Conservation (phyloP, 2,113 vertebrate species). For the Eurypyga helias region DNA sequence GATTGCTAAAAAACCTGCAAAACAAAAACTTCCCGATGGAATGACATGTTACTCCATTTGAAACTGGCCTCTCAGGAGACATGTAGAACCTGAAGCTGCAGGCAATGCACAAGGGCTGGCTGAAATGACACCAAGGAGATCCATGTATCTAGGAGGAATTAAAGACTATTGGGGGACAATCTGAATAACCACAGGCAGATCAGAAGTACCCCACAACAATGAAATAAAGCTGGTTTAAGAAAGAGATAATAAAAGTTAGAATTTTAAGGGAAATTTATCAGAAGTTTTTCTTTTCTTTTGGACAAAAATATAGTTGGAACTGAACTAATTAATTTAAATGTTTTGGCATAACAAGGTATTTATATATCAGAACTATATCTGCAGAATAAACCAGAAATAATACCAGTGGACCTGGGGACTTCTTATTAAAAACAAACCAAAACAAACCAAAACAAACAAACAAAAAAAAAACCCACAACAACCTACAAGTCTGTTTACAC, state of each 20-base stretch:
- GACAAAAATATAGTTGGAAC: background rate
- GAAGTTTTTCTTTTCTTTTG: background rate
- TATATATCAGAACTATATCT: background rate
- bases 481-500: background rate
- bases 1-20: background rate
- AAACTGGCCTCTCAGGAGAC: background rate
- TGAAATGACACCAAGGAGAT: background rate
- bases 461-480: no score
- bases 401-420: background rate
- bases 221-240: background rate
- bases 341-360: background rate
- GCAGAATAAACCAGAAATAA: background rate
- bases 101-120: background rate
- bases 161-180: background rate
- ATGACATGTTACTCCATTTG: background rate
- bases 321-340: background rate
- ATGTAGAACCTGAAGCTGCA: background rate
- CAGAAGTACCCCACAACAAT: background rate
- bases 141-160: background rate
- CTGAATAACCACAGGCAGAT: background rate
- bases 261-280: background rate
- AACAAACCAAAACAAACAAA: no score
- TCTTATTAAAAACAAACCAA: background rate
- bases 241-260: background rate
- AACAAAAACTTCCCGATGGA: background rate